Percentiles rank a stretch among this genome's conserved stretches.
Evolutionary conservation across 2,113 vertebrate genomes (phyloP).

Genomic region (Leiothrix lutea): DNA sequence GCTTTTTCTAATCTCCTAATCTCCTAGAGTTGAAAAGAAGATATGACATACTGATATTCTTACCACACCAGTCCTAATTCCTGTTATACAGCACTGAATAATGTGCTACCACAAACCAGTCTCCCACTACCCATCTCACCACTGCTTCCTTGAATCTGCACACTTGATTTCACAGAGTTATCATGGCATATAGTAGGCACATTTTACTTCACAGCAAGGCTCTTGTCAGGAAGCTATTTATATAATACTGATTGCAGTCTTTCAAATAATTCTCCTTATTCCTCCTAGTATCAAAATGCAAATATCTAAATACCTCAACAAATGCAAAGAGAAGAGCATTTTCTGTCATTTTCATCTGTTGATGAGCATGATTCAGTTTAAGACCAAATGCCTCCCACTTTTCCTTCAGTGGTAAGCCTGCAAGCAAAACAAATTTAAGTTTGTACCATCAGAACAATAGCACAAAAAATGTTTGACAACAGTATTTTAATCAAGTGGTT

Average conservation of each 20-base stretch:
- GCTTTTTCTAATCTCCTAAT: not conserved
- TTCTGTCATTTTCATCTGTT: conserved; percentile 94
- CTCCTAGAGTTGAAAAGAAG: not conserved
- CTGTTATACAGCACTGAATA: not conserved
- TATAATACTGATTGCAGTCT: not conserved
- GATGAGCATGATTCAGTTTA: conserved; percentile 88
- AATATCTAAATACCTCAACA: conserved; percentile 86
- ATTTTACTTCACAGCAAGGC: not conserved
- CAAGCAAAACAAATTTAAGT: conserved; percentile 2
- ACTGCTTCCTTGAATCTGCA: not conserved
- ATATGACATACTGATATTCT: not conserved
- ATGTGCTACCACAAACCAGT: not conserved
- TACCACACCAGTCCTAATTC: not conserved
- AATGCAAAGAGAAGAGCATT: conserved; percentile 91
- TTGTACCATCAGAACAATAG: not conserved
- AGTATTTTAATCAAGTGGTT: not conserved
- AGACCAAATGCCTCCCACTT: conserved; percentile 90
- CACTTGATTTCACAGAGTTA: not conserved
- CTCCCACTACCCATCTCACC: not conserved
- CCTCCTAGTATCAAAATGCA: not conserved
- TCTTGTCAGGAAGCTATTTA: not conserved
- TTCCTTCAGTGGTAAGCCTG: conserved; percentile 84
- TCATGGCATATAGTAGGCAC: not conserved
- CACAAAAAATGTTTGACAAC: not conserved
- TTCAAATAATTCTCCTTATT: not conserved